Conservation (phyloP, 2,113 vertebrate species). For the Rattus rattus region DNA sequence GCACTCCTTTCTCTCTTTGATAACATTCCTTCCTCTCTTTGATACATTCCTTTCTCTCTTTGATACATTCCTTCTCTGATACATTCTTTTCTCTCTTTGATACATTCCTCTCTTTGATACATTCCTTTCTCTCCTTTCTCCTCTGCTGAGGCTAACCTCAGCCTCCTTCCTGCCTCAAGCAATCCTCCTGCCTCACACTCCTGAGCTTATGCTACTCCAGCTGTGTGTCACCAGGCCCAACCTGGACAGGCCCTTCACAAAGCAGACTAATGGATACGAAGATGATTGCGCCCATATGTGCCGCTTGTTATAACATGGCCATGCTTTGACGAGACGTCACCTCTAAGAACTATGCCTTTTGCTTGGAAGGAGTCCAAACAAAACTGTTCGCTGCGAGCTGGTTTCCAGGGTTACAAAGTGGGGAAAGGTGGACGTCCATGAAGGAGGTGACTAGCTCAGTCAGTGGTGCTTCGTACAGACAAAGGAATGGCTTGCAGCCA, state of each 20-base stretch:
- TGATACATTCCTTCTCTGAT: not conserved
- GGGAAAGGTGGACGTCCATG: not conserved
- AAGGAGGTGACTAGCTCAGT: not conserved
- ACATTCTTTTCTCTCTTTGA: not conserved
- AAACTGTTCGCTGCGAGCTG: not conserved
- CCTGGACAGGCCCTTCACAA: not conserved
- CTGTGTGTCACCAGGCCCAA: not conserved
- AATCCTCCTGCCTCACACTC: not conserved
- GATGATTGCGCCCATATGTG: accelerated
- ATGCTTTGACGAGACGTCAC: not conserved
- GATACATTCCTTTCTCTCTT: not conserved
- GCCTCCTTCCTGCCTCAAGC: not conserved
- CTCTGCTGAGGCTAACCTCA: not conserved
- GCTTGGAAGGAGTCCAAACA: not conserved
- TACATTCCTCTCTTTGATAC: not conserved
- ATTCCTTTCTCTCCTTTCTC: too few species aligned
- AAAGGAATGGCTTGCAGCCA: not conserved
- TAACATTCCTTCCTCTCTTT: not conserved
- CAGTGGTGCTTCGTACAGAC: not conserved
- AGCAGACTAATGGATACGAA: not conserved
- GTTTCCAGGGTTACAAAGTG: not conserved
- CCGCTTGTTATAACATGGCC: not conserved
- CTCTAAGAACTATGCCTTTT: not conserved
- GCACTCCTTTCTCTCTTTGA: not conserved
- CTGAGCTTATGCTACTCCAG: not conserved